A percentile compares a stretch with the other conserved stretches of the same genome.
Conservation (phyloP, 30 jellyfish, hydroid and myxozoan species). For the Cassiopea xamachana region DNA sequence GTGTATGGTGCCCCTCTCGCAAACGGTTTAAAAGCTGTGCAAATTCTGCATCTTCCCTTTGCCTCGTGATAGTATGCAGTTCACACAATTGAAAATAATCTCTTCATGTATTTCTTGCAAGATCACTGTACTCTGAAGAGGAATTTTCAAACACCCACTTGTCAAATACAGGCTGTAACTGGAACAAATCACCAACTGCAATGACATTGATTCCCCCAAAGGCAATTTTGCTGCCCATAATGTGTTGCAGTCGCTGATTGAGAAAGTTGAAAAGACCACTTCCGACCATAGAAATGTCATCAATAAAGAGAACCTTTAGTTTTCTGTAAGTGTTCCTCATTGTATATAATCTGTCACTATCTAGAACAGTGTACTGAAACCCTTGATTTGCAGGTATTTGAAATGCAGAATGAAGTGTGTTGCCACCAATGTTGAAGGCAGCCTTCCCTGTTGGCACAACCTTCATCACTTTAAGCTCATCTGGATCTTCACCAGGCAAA, state of each 20-base stretch:
- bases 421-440: conserved; percentile 34
- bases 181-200: too few relatives aligned
- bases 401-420: conserved; percentile 45
- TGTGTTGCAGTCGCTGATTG: background rate
- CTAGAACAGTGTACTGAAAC: background rate
- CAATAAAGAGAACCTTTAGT: background rate
- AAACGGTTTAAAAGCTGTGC: too few relatives aligned
- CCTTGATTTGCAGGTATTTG: conserved; percentile 26
- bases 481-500: background rate
- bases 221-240: background rate
- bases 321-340: background rate
- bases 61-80: too few relatives aligned
- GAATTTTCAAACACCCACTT: too few relatives aligned
- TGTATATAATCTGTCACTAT: background rate
- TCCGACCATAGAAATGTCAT: background rate
- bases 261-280: background rate
- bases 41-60: too few relatives aligned
- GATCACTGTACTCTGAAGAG: too few relatives aligned
- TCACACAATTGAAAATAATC: too few relatives aligned
- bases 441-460: conserved; percentile 9
- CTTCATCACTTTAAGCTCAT: background rate
- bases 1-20: too few relatives aligned
- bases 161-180: too few relatives aligned
- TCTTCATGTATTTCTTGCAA: too few relatives aligned
- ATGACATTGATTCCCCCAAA: too few relatives aligned